Percentiles rank a stretch among this genome's conserved stretches.
These are phyloP conservation scores for Dipodomys stephensi DNA, from an alignment of 2,113 vertebrate genomes.

Conservation along the genomic window DNA sequence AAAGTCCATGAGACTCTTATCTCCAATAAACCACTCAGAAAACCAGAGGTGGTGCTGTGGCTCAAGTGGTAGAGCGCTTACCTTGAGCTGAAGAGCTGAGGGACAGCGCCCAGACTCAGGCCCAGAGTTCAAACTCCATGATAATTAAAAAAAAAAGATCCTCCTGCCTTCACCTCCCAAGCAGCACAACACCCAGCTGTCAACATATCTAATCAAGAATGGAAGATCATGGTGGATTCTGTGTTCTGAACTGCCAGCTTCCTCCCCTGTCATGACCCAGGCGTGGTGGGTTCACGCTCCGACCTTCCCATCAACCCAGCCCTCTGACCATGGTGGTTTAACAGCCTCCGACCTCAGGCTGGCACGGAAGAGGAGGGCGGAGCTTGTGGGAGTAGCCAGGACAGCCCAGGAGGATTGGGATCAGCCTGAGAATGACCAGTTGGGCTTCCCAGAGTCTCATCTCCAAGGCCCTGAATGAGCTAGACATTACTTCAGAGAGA, in stretches of 20 bases:
- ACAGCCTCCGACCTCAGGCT: neutral
- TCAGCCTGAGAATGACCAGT: rapidly evolving
- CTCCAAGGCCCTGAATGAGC: neutral
- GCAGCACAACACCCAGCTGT: rapidly evolving
- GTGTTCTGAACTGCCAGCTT: neutral
- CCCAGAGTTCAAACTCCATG: no score
- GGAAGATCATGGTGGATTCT: neutral
- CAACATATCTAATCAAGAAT: neutral
- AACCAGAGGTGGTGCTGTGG: no score
- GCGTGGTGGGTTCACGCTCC: neutral
- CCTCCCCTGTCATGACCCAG: neutral
- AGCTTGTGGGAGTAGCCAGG: neutral
- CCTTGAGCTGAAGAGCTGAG: no score
- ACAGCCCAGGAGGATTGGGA: rapidly evolving
- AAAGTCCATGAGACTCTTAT: no score
- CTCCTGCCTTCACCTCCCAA: neutral
- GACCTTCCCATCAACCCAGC: neutral
- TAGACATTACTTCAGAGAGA: neutral
- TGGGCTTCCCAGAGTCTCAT: neutral
- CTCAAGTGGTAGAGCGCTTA: no score
- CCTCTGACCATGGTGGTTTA: constrained; percentile 4
- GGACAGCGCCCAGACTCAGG: no score
- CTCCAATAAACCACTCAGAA: no score
- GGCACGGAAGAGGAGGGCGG: neutral
- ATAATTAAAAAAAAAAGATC: neutral